Evolutionary conservation across 2,888 invertebrate genomes (phyloP).

Genomic region (Apamea epomidion): DNA sequence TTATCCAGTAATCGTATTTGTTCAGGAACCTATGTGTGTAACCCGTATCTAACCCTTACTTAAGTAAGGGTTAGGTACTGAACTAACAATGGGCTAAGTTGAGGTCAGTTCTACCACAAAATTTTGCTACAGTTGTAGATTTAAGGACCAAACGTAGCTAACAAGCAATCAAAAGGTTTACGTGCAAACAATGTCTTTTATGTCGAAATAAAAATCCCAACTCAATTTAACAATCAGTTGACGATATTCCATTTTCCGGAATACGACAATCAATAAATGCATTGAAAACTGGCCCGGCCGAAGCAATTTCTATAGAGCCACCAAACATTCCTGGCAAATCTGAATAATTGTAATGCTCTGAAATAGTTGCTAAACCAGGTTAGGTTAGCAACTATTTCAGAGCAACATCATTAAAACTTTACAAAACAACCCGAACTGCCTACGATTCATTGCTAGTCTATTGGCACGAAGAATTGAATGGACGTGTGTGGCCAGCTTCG

Average conservation of each 20-base stretch:
- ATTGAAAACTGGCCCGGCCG: neutral
- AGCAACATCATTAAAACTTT: slow-evolving; percentile 31
- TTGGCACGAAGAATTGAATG: neutral
- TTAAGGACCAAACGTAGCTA: neutral
- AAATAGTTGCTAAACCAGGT: no score
- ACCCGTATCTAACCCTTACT: no score
- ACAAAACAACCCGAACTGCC: slow-evolving; percentile 14
- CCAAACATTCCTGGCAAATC: slow-evolving; percentile 3
- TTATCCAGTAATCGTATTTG: slow-evolving; percentile 34
- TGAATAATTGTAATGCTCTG: slow-evolving; percentile 2
- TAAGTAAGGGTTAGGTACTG: slow-evolving; percentile 27
- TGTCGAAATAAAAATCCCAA: no score
- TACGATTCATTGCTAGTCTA: neutral
- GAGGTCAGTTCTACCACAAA: no score
- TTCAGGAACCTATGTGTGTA: slow-evolving; percentile 13
- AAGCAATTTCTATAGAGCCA: slow-evolving; percentile 2
- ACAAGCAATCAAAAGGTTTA: neutral
- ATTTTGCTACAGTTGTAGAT: neutral
- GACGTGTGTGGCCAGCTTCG: slow-evolving; percentile 19
- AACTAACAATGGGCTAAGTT: slow-evolving; percentile 17
- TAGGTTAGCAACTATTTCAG: no score
- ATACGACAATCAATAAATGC: neutral
- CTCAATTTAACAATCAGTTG: neutral
- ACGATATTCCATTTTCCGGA: neutral
- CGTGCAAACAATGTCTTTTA: neutral